A percentile compares a stretch with the other conserved stretches of the same genome.
Evolutionary conservation across 2,797 vertebrate species (phyloP).

Genomic region (Thalassophryne amazonica): DNA sequence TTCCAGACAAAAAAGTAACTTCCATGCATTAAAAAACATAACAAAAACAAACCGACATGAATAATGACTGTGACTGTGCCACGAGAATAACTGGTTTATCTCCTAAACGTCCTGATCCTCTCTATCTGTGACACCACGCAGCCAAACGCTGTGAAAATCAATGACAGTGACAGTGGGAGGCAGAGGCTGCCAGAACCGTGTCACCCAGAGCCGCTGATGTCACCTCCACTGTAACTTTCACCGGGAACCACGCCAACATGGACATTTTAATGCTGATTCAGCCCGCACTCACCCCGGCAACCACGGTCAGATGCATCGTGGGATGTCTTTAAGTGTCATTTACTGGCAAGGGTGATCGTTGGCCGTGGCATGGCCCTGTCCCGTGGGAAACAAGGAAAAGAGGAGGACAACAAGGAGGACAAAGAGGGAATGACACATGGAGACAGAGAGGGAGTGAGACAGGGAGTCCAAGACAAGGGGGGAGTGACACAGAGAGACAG

Average conservation of each 20-base stretch:
- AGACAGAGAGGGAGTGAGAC: not conserved
- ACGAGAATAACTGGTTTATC: conserved; percentile 23
- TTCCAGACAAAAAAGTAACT: not conserved
- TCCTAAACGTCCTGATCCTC: conserved; percentile 8
- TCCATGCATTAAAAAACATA: too few relatives aligned
- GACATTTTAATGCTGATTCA: conserved; percentile 55
- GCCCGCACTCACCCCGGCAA: conserved; percentile 27
- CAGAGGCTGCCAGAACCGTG: conserved; percentile 39
- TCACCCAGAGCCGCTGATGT: conserved; percentile 45
- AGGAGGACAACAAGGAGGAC: not conserved
- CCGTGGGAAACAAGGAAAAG: not conserved
- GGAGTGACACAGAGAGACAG: not conserved
- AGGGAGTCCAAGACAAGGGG: not conserved
- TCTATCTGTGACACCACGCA: conserved; percentile 4
- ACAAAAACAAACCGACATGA: too few relatives aligned
- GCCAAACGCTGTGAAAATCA: conserved; percentile 21
- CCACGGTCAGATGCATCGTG: conserved; percentile 21
- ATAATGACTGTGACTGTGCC: conserved; percentile 7
- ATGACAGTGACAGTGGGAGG: conserved; percentile 43
- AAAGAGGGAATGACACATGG: not conserved
- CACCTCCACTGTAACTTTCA: conserved; percentile 37
- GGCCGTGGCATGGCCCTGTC: conserved; percentile 26
- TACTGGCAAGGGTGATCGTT: conserved; percentile 33
- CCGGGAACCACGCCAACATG: conserved; percentile 35
- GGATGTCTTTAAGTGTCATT: conserved; percentile 39